Evolutionary conservation across 2,797 vertebrate genomes (phyloP).

Genomic region (Dryobates pubescens): DNA sequence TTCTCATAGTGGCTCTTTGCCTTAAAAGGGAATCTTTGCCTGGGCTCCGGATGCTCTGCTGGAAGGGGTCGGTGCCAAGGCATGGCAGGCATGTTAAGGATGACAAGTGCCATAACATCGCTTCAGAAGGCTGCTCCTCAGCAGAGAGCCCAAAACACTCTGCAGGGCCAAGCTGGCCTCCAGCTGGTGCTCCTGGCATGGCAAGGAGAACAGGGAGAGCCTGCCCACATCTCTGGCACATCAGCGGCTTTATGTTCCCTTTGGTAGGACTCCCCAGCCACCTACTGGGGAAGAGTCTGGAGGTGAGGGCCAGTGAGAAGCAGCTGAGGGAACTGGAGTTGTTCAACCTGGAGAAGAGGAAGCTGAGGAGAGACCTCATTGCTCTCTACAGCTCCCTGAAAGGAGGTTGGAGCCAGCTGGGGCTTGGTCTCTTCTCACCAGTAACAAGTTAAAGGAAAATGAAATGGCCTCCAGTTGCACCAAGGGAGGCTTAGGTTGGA

Average conservation of each 20-base stretch:
- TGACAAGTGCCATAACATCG: slow-evolving; percentile 62
- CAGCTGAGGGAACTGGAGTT: not conserved
- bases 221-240: not conserved
- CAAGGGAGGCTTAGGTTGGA: not conserved
- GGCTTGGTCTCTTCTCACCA: not conserved
- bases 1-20: slow-evolving; percentile 73
- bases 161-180: not conserved
- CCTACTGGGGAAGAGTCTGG: not conserved
- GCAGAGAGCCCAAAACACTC: slow-evolving; percentile 29
- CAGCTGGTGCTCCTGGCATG: slow-evolving; percentile 30
- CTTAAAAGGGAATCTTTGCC: slow-evolving; percentile 79
- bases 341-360: not conserved
- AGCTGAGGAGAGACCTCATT: not conserved
- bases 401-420: not conserved
- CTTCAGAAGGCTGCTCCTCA: slow-evolving; percentile 43
- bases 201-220: not conserved
- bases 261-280: not conserved
- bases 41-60: slow-evolving; percentile 47
- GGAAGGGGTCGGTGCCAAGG: slow-evolving; percentile 58
- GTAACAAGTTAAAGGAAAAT: not conserved
- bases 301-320: not conserved
- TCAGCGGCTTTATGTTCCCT: not conserved
- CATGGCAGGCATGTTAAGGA: slow-evolving; percentile 62
- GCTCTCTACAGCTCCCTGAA: not conserved
- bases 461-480: accelerated